phyloP scores from a whole-genome alignment of 2,797 vertebrate species.

The Poecilia velifera region DNA sequence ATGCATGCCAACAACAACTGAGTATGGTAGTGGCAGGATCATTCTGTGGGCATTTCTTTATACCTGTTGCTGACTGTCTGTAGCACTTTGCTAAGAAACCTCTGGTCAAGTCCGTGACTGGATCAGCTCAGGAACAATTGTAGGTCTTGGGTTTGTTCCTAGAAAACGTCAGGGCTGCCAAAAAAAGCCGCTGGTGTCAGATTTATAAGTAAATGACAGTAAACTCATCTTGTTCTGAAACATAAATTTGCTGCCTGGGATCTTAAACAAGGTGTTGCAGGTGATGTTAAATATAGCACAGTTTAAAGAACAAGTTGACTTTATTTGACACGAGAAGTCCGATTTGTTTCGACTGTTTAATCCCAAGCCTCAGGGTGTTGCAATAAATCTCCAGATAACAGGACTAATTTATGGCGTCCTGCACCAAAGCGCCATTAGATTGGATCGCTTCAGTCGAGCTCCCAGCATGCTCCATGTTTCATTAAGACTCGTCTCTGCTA shows the following conservation, averaged over 20 bases:
- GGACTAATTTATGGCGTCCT: slow-evolving; percentile 29
- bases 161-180: neutral
- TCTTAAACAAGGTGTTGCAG: neutral
- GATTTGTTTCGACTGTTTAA: slow-evolving; percentile 26
- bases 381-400: slow-evolving; percentile 29
- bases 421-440: slow-evolving; percentile 1
- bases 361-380: slow-evolving; percentile 18
- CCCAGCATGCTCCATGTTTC: neutral
- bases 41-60: neutral
- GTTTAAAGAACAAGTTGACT: neutral
- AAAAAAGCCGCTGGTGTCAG: neutral
- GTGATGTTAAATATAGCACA: neutral
- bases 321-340: slow-evolving; percentile 5
- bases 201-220: neutral
- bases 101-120: neutral
- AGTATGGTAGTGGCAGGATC: neutral
- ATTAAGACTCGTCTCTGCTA: neutral
- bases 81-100: neutral
- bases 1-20: neutral
- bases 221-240: neutral
- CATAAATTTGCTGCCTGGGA: neutral
- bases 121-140: neutral
- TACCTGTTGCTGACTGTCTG: neutral
- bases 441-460: neutral
- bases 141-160: neutral